Percentiles rank a stretch among this genome's conserved stretches.
Conservation (phyloP, 2,888 invertebrate genomes). For the Phanerotoma sp. region DNA sequence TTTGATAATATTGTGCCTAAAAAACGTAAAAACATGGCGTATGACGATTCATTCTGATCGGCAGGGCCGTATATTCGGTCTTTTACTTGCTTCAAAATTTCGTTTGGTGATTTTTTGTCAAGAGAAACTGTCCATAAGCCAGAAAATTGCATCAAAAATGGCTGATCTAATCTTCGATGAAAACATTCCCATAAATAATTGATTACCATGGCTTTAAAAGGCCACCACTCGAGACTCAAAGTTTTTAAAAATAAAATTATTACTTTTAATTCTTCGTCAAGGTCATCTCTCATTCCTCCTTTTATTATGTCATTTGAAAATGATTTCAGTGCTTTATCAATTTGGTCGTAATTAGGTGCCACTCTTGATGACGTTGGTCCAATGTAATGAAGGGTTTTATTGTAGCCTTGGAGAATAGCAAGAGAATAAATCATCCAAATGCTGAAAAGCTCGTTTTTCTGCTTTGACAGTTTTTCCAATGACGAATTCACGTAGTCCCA, state of each 20-base stretch:
- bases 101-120: conserved; percentile 51
- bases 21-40: conserved; percentile 58
- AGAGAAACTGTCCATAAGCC: conserved; percentile 54
- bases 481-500: conserved; percentile 58
- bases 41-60: conserved; percentile 56
- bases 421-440: conserved; percentile 60
- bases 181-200: conserved; percentile 64
- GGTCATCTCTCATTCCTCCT: conserved; percentile 51
- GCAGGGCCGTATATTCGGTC: conserved; percentile 48
- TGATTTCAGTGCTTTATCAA: conserved; percentile 58
- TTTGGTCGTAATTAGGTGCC: conserved; percentile 55
- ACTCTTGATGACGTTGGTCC: conserved; percentile 44
- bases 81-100: conserved; percentile 54
- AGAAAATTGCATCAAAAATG: conserved; percentile 59
- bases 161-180: conserved; percentile 62
- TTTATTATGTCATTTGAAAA: conserved; percentile 56
- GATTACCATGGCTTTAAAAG: conserved; percentile 54
- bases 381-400: conserved; percentile 51
- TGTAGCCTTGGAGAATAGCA: conserved; percentile 56
- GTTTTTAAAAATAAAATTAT: conserved; percentile 57
- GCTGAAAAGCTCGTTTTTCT: conserved; percentile 52
- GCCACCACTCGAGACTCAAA: conserved; percentile 59
- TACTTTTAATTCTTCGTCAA: conserved; percentile 59
- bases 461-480: conserved; percentile 48
- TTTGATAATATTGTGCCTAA: conserved; percentile 53